A percentile compares a stretch with the other conserved stretches of the same genome.
Conservation (phyloP, 2,888 invertebrate genomes). For the Drosophila emarginata region DNA sequence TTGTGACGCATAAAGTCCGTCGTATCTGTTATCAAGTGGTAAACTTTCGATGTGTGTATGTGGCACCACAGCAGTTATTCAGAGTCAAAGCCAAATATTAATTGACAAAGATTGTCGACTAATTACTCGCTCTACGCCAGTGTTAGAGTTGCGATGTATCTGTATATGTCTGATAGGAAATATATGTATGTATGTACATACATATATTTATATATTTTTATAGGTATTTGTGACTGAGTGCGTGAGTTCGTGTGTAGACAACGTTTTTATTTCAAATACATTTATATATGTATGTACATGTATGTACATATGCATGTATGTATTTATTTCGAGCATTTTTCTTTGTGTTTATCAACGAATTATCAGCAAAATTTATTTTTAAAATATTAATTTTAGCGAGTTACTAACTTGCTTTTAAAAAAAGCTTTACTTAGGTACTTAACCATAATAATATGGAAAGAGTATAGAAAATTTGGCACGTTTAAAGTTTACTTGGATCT, state of each 20-base stretch:
- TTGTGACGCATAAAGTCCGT: conserved; percentile 3
- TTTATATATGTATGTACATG: too few relatives aligned
- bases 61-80: not conserved
- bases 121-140: conserved; percentile 16
- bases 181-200: not conserved
- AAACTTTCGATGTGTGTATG: conserved; percentile 10
- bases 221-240: not conserved
- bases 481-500: not conserved
- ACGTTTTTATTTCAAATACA: too few relatives aligned
- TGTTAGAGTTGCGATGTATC: not conserved
- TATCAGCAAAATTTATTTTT: too few relatives aligned
- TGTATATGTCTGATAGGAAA: not conserved
- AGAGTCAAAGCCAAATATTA: conserved; percentile 17
- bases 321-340: not conserved
- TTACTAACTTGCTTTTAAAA: not conserved
- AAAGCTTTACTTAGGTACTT: too few relatives aligned
- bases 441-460: not conserved
- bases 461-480: not conserved
- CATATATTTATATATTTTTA: not conserved
- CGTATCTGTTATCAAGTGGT: conserved; percentile 10
- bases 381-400: too few relatives aligned
- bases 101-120: conserved; percentile 20
- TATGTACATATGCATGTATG: too few relatives aligned
- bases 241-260: not conserved
- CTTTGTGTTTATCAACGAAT: too few relatives aligned